Evolutionary conservation across 2,113 vertebrate species (phyloP), one percentile per base, ranked within the genome.

Genomic region (Lipotes vexillifer): DNA sequence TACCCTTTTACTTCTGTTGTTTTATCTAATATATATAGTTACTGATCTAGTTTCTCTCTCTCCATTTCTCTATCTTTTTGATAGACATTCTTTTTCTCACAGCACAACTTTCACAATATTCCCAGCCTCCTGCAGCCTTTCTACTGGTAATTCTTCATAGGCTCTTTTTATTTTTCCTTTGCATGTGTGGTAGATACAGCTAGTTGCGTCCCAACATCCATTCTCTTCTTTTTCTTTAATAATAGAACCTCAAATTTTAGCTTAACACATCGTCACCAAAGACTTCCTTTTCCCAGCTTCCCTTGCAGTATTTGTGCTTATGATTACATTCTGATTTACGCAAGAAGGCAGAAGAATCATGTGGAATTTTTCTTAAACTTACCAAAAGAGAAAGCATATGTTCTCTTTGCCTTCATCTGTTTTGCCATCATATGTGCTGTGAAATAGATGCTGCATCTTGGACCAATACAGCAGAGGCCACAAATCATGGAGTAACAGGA

Each of bases 401-500:
- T 38, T 3, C 15, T 44, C 25, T 57, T 63, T 8, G 18, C 6
- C 7, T 55, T 95, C 27, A 9, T 92, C 13, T 18, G 3, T 21
- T 59, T 84, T 44, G 31, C 33, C 31, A 36, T 59, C 33, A 9
- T 13, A 23, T 57, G 75, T 85, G n/a, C 21, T 69, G 29, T 17
- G 18, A 65, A 55, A 8, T 3, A 5, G 49, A 29, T n/a, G 23
- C 2, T 41, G 27, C 8, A 5, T 25, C 31, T 2, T n/a, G 33
- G 18, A n/a, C 11, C 8, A 1, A 2, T 49, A 5, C 2, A 8
- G 3, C 4, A 0, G 33, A 66, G 36, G 44, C 18, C 8, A 10
- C 11, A 82, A 36, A 46, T 21, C 29, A 82, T 3, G 31, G 18
- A 41, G 6, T 13, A 63, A 29, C 1, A 41, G 17, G 25, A 41